Conservation (phyloP, 1,140 invertebrate genomes). For the Augochlora pura region DNA sequence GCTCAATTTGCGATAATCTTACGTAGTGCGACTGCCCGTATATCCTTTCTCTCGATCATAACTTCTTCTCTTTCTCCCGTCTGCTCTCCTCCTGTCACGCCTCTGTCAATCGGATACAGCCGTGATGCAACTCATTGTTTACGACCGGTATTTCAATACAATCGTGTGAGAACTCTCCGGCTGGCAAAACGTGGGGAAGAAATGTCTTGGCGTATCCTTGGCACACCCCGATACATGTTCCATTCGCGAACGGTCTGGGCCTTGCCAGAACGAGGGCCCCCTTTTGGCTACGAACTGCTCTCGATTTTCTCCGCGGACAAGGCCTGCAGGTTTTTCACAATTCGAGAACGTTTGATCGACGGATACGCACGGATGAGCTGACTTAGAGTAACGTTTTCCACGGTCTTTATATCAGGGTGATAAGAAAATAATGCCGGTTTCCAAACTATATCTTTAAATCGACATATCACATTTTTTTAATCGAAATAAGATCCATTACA, state of each 20-base stretch:
- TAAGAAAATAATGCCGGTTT: too few species aligned
- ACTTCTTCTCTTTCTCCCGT: neutral
- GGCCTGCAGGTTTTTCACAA: slow-evolving; percentile 14
- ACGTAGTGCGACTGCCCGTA: neutral
- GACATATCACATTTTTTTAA: too few species aligned
- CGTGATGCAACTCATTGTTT: slow-evolving; percentile 72
- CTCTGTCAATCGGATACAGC: slow-evolving; percentile 55
- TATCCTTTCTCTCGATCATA: neutral
- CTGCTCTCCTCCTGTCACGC: slow-evolving; percentile 53
- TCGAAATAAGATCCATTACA: too few species aligned
- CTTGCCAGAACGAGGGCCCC: slow-evolving; percentile 19
- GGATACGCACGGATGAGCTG: neutral
- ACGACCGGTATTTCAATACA: slow-evolving; percentile 72
- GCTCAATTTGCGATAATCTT: too few species aligned
- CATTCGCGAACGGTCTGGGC: neutral
- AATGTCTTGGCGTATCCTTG: slow-evolving; percentile 67
- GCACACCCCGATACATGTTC: slow-evolving; percentile 52
- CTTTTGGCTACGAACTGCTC: slow-evolving; percentile 29
- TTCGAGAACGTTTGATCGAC: neutral
- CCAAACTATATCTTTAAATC: too few species aligned
- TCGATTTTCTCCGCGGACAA: slow-evolving; percentile 5
- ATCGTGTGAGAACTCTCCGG: slow-evolving; percentile 65
- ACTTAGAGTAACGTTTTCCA: neutral
- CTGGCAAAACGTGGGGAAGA: slow-evolving; percentile 55
- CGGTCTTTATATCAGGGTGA: too few species aligned